These are phyloP conservation scores for Bubo scandiacus DNA, from an alignment of 2,113 vertebrate species.

Conservation along the genomic window DNA sequence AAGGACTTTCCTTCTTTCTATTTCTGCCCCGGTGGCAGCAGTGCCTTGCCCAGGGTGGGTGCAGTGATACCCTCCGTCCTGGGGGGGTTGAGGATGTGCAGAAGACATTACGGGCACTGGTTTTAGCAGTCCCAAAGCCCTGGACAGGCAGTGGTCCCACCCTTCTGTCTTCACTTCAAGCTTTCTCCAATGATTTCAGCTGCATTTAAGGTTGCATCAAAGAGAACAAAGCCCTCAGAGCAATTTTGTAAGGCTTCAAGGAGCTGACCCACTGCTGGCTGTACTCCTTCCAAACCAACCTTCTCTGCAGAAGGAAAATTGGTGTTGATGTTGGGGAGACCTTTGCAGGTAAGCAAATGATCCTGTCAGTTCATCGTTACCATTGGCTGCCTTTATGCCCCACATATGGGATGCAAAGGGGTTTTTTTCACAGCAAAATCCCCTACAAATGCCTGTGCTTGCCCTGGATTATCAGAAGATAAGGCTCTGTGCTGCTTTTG, in stretches of 20 bases:
- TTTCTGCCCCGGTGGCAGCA: neutral
- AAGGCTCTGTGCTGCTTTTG: neutral
- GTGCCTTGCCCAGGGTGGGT: neutral
- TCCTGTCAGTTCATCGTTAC: neutral
- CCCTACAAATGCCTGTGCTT: neutral
- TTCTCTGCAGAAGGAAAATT: neutral
- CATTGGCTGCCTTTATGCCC: neutral
- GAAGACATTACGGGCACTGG: neutral
- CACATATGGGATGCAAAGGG: neutral
- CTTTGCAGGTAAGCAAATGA: neutral
- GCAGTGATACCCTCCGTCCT: neutral
- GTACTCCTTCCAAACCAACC: neutral
- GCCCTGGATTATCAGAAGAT: neutral
- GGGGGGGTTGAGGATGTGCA: neutral
- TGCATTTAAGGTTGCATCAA: neutral
- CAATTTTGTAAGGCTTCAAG: neutral
- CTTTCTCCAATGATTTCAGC: neutral
- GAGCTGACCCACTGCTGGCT: neutral
- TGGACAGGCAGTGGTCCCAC: neutral
- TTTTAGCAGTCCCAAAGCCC: neutral
- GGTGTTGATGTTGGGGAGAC: neutral
- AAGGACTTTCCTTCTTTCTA: neutral
- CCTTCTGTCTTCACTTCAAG: no score
- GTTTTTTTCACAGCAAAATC: neutral
- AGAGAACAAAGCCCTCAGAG: neutral